Evolutionary conservation across 1,140 invertebrate genomes (phyloP), one percentile per base, ranked within the genome.

Genomic region (Sitophilus oryzae): DNA sequence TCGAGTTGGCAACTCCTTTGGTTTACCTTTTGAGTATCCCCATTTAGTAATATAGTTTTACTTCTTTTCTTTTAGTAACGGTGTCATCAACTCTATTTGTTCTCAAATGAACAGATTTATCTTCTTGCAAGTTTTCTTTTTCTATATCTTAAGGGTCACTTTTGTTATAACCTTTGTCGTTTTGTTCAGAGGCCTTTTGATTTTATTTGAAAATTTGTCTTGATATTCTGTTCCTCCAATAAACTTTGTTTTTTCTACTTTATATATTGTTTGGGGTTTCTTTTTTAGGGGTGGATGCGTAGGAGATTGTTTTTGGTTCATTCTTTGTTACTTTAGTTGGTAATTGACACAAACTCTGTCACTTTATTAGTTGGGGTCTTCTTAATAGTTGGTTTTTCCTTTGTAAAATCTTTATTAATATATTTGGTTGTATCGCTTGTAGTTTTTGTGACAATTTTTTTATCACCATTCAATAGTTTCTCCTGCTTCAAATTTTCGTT

Each of bases 71-170:
- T 34, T 62, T 66, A 4, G 49, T 59, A 14, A 66, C 54, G 8
- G 49, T 62, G n/a, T 65, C 61, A 38, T 63, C 63, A 21, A 65
- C 54, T 37, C 61, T 51, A 36, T 63, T 54, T 8, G 63, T 60
- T 53, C 61, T 58, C 4, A 65, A 42, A 34, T 59, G 61, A 42
- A 61, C 19, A 9, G 41, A 36, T n/a, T 56, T 61, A 35, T 63
- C 54, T 40, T 64, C 58, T 41, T 51, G 58, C 10, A 34, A 19
- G 25, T 56, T 45, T 22, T 59, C 38, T 9, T 45, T 52, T 15
- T 61, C 63, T 11, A 65, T 47, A 34, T 63, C 55, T 37, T 53
- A 46, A 63, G 22, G 30, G 52, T 46, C 0, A 14, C 53, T 43
- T 52, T 58, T 52, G 52, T 52, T 10, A 18, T 18, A 18, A 47